Conservation (phyloP, 2,888 invertebrate genomes). For the Cheiracanthium punctorium region DNA sequence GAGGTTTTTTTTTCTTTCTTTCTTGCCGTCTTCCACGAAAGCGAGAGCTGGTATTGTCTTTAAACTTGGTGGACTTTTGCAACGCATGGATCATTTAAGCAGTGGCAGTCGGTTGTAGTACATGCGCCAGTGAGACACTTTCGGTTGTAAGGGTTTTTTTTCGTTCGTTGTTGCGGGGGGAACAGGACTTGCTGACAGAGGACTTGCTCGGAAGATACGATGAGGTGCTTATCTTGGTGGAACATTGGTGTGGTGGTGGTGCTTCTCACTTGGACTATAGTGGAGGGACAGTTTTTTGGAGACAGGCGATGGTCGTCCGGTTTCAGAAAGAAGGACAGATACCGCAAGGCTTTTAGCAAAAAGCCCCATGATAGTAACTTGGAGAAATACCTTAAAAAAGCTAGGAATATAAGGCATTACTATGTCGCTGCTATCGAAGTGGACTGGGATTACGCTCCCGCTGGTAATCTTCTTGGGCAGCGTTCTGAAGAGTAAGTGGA, state of each 20-base stretch:
- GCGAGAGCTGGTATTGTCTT: conserved; percentile 24
- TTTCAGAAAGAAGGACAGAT: conserved; percentile 29
- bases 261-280: conserved; percentile 35
- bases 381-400: conserved; percentile 52
- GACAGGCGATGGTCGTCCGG: conserved; percentile 33
- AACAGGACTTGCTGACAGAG: not conserved
- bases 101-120: conserved; percentile 21
- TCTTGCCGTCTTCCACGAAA: conserved; percentile 35
- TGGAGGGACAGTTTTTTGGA: conserved; percentile 59
- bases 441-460: conserved; percentile 68
- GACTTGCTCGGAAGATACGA: conserved; percentile 11
- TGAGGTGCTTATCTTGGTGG: conserved; percentile 55
- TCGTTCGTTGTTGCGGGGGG: not conserved
- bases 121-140: conserved; percentile 16
- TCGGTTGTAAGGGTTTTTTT: not conserved
- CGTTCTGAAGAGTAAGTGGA: conserved; percentile 51
- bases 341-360: conserved; percentile 42
- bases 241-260: conserved; percentile 18
- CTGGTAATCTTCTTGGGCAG: conserved; percentile 46
- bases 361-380: conserved; percentile 45
- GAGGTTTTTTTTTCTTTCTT: conserved; percentile 18
- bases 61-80: conserved; percentile 14
- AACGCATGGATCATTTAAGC: conserved; percentile 39
- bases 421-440: conserved; percentile 69
- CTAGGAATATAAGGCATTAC: conserved; percentile 62